Conservation (phyloP, 1,140 invertebrate species). For the Anoplolepis gracilipes region DNA sequence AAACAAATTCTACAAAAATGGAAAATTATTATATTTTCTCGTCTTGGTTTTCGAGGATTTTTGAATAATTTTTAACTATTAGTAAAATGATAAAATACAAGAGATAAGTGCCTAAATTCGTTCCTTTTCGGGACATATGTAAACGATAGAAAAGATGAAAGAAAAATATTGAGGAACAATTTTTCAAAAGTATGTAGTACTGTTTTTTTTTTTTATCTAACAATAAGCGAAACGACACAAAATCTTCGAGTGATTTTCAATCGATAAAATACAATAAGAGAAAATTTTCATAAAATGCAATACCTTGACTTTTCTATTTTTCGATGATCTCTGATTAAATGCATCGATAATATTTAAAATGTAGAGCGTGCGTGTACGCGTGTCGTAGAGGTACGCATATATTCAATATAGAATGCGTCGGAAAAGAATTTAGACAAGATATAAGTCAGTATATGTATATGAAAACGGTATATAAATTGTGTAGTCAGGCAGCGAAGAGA, state of each 20-base stretch:
- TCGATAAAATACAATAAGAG: background rate
- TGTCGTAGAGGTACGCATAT: background rate
- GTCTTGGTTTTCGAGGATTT: background rate
- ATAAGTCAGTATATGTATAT: background rate
- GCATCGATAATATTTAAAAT: background rate
- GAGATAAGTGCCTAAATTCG: slow-evolving; percentile 27
- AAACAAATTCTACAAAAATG: background rate
- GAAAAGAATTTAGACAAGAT: background rate
- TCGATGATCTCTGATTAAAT: slow-evolving; percentile 34
- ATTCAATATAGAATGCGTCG: background rate
- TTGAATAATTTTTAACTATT: background rate
- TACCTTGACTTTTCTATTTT: slow-evolving; percentile 38
- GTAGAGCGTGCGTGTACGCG: background rate
- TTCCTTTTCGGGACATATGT: background rate
- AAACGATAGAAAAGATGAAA: slow-evolving; percentile 27
- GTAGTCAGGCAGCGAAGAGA: background rate
- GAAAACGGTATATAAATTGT: slow-evolving; percentile 16
- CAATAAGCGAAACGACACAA: slow-evolving; percentile 1
- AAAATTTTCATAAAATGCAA: slow-evolving; percentile 12
- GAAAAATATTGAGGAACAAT: background rate
- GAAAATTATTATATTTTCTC: background rate
- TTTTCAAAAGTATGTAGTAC: slow-evolving; percentile 3
- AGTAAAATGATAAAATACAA: background rate
- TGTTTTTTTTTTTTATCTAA: background rate
- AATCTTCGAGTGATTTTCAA: background rate